phyloP scores from a whole-genome alignment of 2,888 invertebrate genomes.

The Perdita meconis region DNA sequence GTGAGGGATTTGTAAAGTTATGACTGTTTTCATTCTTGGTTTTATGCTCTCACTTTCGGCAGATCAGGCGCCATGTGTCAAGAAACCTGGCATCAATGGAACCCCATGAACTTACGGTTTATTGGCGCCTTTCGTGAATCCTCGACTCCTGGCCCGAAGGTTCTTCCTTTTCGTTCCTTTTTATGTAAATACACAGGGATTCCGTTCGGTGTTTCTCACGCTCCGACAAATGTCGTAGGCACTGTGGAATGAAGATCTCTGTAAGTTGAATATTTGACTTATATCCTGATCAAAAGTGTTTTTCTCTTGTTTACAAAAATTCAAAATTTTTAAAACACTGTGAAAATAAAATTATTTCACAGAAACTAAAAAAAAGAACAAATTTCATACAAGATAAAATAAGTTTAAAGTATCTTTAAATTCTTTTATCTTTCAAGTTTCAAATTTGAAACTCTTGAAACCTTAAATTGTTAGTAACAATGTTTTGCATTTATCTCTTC shows the following conservation, averaged over 20 bases:
- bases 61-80: conserved; percentile 57
- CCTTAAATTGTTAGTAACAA: no score
- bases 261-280: conserved; percentile 5
- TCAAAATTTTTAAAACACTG: no score
- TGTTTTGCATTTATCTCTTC: no score
- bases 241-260: conserved; percentile 30
- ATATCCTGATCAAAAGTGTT: neutral
- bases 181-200: conserved; percentile 57
- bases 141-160: conserved; percentile 47
- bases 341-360: no score
- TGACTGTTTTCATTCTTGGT: conserved; percentile 28
- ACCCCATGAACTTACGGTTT: conserved; percentile 53
- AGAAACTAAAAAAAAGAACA: no score
- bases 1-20: neutral
- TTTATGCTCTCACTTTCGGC: conserved; percentile 37
- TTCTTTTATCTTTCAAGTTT: no score
- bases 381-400: no score
- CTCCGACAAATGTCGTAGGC: conserved; percentile 59
- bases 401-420: no score
- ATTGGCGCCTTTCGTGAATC: conserved; percentile 60
- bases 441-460: no score
- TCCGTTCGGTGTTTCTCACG: conserved; percentile 50
- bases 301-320: neutral
- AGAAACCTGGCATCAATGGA: conserved; percentile 48
- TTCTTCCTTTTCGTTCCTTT: conserved; percentile 52